A percentile compares a stretch with the other conserved stretches of the same genome.
Evolutionary conservation across 1,140 invertebrate genomes (phyloP).

Genomic region (Spodoptera litura): DNA sequence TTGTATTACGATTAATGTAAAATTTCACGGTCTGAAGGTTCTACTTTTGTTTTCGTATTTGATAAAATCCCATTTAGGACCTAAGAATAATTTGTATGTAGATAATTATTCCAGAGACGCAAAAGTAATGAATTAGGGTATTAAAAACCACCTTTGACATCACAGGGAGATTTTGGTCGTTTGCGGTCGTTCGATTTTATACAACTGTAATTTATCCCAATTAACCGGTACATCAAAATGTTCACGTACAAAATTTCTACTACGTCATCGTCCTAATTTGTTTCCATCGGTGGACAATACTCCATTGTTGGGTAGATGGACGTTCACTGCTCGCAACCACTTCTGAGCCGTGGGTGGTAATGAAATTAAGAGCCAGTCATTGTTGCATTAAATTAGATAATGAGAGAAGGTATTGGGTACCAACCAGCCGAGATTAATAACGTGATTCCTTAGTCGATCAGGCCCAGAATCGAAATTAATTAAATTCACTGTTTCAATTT

Average conservation of each 20-base stretch:
- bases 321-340: conserved; percentile 49
- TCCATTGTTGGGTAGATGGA: conserved; percentile 64
- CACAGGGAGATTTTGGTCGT: not conserved
- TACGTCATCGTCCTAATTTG: conserved; percentile 74
- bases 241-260: conserved; percentile 37
- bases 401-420: conserved; percentile 67
- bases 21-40: conserved; percentile 4
- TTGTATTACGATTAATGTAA: conserved; percentile 4
- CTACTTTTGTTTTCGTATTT: not conserved
- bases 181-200: not conserved
- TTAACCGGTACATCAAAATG: conserved; percentile 26
- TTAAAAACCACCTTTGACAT: not conserved
- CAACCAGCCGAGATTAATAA: conserved; percentile 60
- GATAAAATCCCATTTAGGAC: not conserved
- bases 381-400: conserved; percentile 77
- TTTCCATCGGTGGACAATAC: conserved; percentile 72
- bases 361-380: conserved; percentile 78
- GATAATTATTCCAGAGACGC: too few relatives aligned
- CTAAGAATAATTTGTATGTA: too few relatives aligned
- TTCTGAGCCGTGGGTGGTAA: conserved; percentile 74
- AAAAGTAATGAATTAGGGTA: too few relatives aligned
- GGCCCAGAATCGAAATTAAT: conserved; percentile 29
- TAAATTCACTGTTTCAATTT: conserved; percentile 31
- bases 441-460: conserved; percentile 44
- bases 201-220: conserved; percentile 35